Evolutionary conservation across 2,888 invertebrate species (phyloP), one percentile per base, ranked within the genome.

Genomic region (Amiota minor): DNA sequence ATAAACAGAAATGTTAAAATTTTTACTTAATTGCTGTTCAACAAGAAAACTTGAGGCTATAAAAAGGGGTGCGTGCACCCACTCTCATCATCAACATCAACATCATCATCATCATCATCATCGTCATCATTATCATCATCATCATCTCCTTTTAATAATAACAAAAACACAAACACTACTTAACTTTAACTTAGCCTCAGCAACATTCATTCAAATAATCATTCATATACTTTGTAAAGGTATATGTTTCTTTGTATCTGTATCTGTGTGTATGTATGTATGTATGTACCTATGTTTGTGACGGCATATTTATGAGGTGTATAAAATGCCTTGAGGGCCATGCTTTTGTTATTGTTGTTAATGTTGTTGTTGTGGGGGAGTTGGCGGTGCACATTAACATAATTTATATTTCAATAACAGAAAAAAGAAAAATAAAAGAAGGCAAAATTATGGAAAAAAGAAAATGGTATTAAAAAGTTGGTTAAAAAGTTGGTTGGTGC

Each of bases 401-500:
- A 35, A 35, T 35, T 35, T 35, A 35, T 35, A 35, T 35, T 35
- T 35, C 35, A 35, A 35, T 35, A 35, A 35, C 35, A 6, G 35
- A 35, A 35, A 35, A 35, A 35, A 6, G 6, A 35, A 35, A 35
- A 3, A 35, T 10, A 1, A n/a, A 20, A 9, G 64, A n/a, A 35
- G 6, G 4, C 2, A 61, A 64, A 45, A 72, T 64, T 72, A 72
- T 70, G 73, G 75, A 72, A 73, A 76, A 74, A 78, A 77, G 81
- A 83, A 83, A 82, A 35, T 35, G 35, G 35, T 35, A 35, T 35
- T 35, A 35, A 35, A 35, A 35, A 35, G 35, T 35, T 35, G 35
- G 35, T 35, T 35, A 35, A 35, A 35, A 35, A 35, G 35, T 35
- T 35, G 35, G 35, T 35, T 35, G 35, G 35, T 35, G 35, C 35